Base-by-base conservation (phyloP, 1,140 invertebrate genomes). In the Orussus abietinus region DNA sequence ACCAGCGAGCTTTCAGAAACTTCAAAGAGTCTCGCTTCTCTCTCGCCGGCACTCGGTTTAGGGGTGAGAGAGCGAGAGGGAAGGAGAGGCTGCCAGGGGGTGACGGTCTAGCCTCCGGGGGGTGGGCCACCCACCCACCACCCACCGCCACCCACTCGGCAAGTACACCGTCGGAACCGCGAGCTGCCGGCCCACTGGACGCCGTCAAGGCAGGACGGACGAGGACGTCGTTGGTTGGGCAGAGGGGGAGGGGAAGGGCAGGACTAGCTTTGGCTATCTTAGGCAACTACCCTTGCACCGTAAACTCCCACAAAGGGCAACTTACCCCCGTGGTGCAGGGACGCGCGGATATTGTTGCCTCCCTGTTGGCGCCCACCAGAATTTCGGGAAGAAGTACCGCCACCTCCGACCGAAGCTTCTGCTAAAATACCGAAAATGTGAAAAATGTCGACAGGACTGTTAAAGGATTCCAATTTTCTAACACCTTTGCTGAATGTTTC, bases 1-100 rank as follows among this genome's bases (percentile, higher is more conserved):
- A 53, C 42, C 55, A 51, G 49, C 36, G 40, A 45, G 60, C 63
- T 65, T 67, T 62, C 52, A 67, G 62, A 47, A 50, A 65, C 65
- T 66, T 67, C 61, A 67, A 67, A 69, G 66, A 57, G 50, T 49
- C 38, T 2, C 9, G 31, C 10, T 6, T 25, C 22, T 25, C 6
- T 7, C n/a, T 25, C 22, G n/a, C n/a, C n/a, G n/a, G n/a, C n/a
- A n/a, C n/a, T n/a, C n/a, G n/a, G n/a, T n/a, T n/a, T n/a, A n/a
- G n/a, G n/a, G n/a, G n/a, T n/a, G n/a, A n/a, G n/a, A n/a, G n/a
- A n/a, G n/a, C n/a, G n/a, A n/a, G n/a, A n/a, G n/a, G n/a, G n/a
- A n/a, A n/a, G n/a, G n/a, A n/a, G n/a, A n/a, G n/a, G n/a, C n/a
- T n/a, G n/a, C n/a, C n/a, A 10, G 25, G 12, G 25, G 25, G 25